phyloP scores from a whole-genome alignment of 2,797 vertebrate species.

The Thripadectes ignobilis region DNA sequence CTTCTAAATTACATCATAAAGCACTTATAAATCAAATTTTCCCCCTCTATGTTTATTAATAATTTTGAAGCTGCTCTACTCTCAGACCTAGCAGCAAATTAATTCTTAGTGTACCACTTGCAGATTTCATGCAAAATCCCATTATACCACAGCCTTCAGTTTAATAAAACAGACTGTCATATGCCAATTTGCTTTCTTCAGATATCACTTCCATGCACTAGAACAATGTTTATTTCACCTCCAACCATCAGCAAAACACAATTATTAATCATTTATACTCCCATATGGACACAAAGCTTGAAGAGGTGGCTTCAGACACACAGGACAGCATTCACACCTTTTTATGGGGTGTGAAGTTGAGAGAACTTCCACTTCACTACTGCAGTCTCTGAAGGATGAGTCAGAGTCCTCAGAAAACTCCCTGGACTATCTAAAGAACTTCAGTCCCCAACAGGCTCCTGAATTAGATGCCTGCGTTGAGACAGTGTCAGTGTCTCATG shows the following conservation, averaged over 20 bases:
- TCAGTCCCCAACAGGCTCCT: not conserved
- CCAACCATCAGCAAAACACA: not conserved
- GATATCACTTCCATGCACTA: not conserved
- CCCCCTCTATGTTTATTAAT: not conserved
- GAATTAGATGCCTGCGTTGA: not conserved
- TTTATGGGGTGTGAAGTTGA: not conserved
- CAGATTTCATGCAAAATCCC: not conserved
- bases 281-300: not conserved
- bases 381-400: not conserved
- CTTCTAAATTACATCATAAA: not conserved
- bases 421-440: not conserved
- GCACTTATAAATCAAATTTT: not conserved
- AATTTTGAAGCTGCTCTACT: not conserved
- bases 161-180: not conserved
- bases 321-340: not conserved
- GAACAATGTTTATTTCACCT: not conserved
- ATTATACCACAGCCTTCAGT: not conserved
- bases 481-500: not conserved
- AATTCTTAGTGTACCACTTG: not conserved
- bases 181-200: not conserved
- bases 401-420: constrained; percentile 16
- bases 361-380: not conserved
- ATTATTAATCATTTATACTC: not conserved
- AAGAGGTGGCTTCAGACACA: not conserved
- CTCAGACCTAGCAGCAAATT: not conserved